phyloP scores from a whole-genome alignment of 2,113 vertebrate genomes.

The Scortum barcoo region DNA sequence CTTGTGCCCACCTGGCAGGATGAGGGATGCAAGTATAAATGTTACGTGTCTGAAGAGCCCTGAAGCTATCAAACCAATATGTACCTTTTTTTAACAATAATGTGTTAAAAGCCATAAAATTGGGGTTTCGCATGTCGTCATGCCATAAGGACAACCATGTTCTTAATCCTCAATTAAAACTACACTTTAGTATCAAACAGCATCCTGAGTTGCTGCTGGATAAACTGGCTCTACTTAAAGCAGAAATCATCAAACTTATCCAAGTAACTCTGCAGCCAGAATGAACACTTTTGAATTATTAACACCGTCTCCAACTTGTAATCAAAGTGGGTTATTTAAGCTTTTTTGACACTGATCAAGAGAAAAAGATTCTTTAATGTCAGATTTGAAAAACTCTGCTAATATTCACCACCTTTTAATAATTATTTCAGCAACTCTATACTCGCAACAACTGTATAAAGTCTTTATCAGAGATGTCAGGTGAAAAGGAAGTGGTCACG shows the following conservation, averaged over 20 bases:
- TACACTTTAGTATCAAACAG: neutral
- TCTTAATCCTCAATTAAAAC: neutral
- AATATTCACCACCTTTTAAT: neutral
- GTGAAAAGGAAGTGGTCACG: neutral
- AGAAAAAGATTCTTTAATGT: no score
- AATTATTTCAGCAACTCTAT: neutral
- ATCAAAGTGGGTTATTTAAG: neutral
- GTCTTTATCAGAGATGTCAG: neutral
- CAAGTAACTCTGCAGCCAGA: neutral
- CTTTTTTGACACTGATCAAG: neutral
- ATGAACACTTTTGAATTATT: neutral
- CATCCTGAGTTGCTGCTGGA: neutral
- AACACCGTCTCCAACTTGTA: neutral
- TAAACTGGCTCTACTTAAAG: neutral
- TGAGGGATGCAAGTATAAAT: neutral
- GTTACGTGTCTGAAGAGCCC: neutral
- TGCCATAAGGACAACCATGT: neutral
- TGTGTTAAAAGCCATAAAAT: neutral
- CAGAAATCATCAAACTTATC: neutral
- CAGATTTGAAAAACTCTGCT: neutral
- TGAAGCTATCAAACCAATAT: neutral
- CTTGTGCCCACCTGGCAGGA: constrained; percentile 92
- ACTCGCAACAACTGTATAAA: neutral
- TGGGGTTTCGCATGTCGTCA: neutral
- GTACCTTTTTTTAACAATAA: neutral